Evolutionary conservation across 2,888 invertebrate genomes (phyloP).

Genomic region (Polyommatus iphigenia): DNA sequence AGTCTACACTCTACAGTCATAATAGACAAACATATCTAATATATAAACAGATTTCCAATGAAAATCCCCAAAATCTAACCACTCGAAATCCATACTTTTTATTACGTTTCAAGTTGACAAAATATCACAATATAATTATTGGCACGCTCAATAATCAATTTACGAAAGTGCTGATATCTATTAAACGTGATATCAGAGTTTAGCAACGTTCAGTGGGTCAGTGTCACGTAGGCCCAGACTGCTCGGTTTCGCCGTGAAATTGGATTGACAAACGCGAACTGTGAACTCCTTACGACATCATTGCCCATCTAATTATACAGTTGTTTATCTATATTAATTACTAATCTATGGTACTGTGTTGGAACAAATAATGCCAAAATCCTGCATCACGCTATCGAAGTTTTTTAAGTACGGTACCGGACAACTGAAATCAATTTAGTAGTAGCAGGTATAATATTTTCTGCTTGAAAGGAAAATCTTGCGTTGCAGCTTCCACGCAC

Average conservation of each 20-base stretch:
- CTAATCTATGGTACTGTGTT: not conserved
- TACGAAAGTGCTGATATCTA: constrained; percentile 32
- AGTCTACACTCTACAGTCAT: too few species aligned
- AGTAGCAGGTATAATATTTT: too few species aligned
- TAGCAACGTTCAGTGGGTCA: constrained; percentile 61
- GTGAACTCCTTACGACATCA: constrained; percentile 57
- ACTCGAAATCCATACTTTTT: not conserved
- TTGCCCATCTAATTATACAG: not conserved
- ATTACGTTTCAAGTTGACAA: not conserved
- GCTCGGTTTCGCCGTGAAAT: constrained; percentile 68
- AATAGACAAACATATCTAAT: too few species aligned
- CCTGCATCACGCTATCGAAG: too few species aligned
- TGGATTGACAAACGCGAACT: constrained; percentile 64
- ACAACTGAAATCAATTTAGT: too few species aligned
- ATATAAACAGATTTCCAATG: too few species aligned
- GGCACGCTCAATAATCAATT: not conserved
- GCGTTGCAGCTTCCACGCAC: too few species aligned
- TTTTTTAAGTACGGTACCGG: too few species aligned
- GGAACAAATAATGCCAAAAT: too few species aligned
- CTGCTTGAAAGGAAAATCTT: too few species aligned
- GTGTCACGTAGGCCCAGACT: constrained; percentile 65
- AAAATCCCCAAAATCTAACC: not conserved
- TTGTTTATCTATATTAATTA: not conserved
- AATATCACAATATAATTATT: not conserved
- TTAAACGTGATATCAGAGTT: constrained; percentile 33